Evolutionary conservation across 2,797 vertebrate species (phyloP), one percentile per base, ranked within the genome.

Genomic region (Botia almorhae): DNA sequence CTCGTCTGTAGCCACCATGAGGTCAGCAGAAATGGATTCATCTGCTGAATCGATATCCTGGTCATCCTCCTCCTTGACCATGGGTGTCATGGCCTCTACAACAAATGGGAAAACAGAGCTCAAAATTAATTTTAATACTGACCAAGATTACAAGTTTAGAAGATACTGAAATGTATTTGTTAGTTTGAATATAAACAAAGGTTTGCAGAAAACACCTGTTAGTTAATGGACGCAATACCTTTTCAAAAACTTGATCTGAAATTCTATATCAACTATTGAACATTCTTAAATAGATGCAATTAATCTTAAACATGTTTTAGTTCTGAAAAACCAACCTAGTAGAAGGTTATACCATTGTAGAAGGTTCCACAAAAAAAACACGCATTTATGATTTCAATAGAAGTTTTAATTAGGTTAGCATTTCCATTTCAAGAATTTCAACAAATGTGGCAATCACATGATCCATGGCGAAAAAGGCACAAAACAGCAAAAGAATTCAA

Each of bases 41-140:
- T 99, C 97, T 0, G 97, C 97, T 0, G 97, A 99, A 87, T 99
- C 97, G 11, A 96, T 92, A 23, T 99, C 97, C 87, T 95, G 97
- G 73, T 99, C 97, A 0, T 98, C 96, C 0, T 98, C 97, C 19
- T 99, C 97, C 90, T 96, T 89, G 72, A 94, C 91, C 60, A 94
- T 91, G 0, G 96, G 95, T 2, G 95, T 96, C 91, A 96, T 90
- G 48, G 92, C 93, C 87, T 98, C 97, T 43, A 95, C 94, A 86
- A 91, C 96, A 97, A 91, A 56, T 88, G 76, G 55, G 74, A 33
- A 55, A 72, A 79, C 19, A 56, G 26, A 33, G 75, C 50, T 39
- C 60, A 13, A 43, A 64, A 64, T 64, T 7, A 69, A 50, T 46
- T 60, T 17, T 12, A 60, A 60, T n/a, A 4, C 21, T 33, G 56